Conservation (phyloP, 2,888 invertebrate species). For the Tenthredo notha region DNA sequence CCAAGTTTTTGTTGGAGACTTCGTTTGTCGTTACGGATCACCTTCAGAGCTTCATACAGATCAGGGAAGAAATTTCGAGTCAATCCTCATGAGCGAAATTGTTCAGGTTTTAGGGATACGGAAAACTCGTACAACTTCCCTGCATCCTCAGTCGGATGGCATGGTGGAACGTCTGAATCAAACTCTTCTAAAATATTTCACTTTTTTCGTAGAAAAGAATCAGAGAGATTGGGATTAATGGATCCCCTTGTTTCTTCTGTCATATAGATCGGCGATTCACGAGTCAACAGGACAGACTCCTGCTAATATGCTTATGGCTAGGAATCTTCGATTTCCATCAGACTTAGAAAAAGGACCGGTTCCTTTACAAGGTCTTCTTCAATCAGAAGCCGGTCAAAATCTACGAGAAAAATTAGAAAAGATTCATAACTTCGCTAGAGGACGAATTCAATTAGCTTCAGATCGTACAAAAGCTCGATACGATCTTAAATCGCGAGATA, state of each 20-base stretch:
- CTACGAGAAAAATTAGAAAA: background rate
- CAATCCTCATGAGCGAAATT: constrained; percentile 61
- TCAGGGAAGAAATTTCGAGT: constrained; percentile 62
- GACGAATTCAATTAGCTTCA: background rate
- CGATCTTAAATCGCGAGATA: no score
- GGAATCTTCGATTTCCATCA: constrained; percentile 58
- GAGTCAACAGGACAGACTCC: constrained; percentile 50
- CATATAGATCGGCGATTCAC: constrained; percentile 54
- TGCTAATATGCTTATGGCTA: constrained; percentile 55
- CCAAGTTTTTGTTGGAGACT: no score
- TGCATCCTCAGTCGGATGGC: constrained; percentile 61
- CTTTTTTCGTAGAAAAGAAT: constrained; percentile 57
- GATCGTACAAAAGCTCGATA: background rate
- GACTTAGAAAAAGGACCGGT: constrained; percentile 48
- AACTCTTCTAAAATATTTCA: constrained; percentile 58
- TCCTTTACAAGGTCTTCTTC: no score
- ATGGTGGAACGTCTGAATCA: constrained; percentile 61
- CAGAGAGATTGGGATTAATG: constrained; percentile 62
- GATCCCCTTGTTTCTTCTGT: constrained; percentile 55
- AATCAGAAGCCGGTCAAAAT: no score
- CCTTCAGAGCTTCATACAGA: constrained; percentile 40
- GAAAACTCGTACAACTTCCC: constrained; percentile 42
- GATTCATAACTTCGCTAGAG: constrained; percentile 5
- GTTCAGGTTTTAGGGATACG: constrained; percentile 53
- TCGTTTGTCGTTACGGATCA: constrained; percentile 46